Percentiles rank a stretch among this genome's conserved stretches.
These are phyloP conservation scores for Phaetusa simplex DNA, from an alignment of 2,113 vertebrate genomes.

Conservation along the genomic window DNA sequence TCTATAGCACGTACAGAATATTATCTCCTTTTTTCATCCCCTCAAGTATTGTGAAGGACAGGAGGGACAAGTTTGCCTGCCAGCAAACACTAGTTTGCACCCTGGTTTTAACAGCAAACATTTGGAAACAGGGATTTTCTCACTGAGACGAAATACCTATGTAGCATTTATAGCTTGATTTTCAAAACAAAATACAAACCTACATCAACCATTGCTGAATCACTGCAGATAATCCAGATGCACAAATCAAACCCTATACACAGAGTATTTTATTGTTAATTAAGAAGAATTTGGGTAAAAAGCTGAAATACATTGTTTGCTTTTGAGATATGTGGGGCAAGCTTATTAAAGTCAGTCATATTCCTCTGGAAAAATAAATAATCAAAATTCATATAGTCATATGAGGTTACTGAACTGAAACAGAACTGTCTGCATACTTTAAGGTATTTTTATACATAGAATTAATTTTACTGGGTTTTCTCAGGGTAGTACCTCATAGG, in stretches of 20 bases:
- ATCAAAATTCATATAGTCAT: neutral
- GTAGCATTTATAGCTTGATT: neutral
- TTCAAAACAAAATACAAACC: neutral
- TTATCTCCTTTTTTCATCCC: neutral
- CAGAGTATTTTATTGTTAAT: neutral
- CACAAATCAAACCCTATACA: neutral
- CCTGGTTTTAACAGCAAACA: neutral
- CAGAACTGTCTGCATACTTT: neutral
- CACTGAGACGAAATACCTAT: neutral
- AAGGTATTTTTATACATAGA: neutral
- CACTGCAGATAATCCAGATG: neutral
- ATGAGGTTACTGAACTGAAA: conserved; percentile 27
- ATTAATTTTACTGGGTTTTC: neutral
- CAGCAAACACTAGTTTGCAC: neutral
- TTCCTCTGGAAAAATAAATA: neutral
- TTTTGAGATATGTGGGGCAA: neutral
- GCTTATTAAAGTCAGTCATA: neutral
- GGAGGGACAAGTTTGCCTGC: neutral
- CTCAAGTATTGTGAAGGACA: neutral
- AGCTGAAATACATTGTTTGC: neutral
- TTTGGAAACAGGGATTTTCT: neutral
- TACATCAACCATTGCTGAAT: neutral
- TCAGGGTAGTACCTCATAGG: neutral
- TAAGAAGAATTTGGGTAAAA: neutral
- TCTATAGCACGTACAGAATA: neutral